phyloP scores from a whole-genome alignment of 2,888 invertebrate species.

The Meghimatium bilineatum region DNA sequence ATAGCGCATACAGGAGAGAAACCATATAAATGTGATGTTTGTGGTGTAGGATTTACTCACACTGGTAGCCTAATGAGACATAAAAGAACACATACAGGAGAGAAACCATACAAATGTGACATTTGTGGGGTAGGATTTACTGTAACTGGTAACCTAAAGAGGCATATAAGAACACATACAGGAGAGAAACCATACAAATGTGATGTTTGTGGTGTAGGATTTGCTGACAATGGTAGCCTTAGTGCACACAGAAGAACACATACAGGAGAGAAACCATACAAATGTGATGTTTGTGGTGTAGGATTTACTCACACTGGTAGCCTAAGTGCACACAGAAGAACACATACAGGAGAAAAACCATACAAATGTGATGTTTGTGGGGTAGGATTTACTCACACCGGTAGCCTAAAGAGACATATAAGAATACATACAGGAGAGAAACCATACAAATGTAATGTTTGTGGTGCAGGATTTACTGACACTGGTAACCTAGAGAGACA shows the following conservation, averaged over 20 bases:
- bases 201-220: neutral
- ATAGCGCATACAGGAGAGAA: neutral
- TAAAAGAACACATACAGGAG: neutral
- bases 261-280: neutral
- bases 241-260: neutral
- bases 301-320: neutral
- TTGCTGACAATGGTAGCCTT: neutral
- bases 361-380: neutral
- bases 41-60: neutral
- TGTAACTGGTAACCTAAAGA: neutral
- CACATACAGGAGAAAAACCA: neutral
- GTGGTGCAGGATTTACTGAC: neutral
- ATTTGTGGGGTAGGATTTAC: neutral
- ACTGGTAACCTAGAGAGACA: neutral
- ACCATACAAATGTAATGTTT: neutral
- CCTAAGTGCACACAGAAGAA: neutral
- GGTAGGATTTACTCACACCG: neutral
- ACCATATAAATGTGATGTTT: neutral
- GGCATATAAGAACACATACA: neutral
- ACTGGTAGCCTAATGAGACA: neutral
- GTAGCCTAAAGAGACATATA: neutral
- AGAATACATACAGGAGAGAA: neutral
- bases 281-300: conserved; percentile 14
- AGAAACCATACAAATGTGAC: neutral
- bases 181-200: neutral